Conservation (phyloP, 2,888 invertebrate genomes). For the Drosophila nigritarsus region DNA sequence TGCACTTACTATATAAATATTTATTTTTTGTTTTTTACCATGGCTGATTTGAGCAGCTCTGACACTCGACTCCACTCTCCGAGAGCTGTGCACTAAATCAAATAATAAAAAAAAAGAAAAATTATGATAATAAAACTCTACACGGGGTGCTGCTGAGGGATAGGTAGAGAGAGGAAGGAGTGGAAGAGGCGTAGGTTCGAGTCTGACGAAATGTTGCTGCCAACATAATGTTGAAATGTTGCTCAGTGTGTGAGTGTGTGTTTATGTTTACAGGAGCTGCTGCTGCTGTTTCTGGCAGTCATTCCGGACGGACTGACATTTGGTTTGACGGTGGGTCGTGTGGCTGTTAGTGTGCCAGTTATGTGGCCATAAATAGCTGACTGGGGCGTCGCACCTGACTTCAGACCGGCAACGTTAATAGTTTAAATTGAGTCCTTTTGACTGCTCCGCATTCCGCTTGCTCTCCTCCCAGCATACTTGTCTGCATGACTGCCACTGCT, state of each 20-base stretch:
- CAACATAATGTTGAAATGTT: constrained; percentile 30
- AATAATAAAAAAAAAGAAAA: constrained; percentile 26
- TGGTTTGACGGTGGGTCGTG: constrained; percentile 17
- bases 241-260: constrained; percentile 15
- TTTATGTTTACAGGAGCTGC: constrained; percentile 39
- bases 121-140: constrained; percentile 18
- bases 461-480: neutral
- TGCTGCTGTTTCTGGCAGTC: constrained; percentile 38
- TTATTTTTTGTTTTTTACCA: constrained; percentile 33
- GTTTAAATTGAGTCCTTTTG: constrained; percentile 71
- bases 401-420: constrained; percentile 57
- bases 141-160: neutral
- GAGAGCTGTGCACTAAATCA: constrained; percentile 11
- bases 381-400: constrained; percentile 12
- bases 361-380: constrained; percentile 73
- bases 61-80: constrained; percentile 78
- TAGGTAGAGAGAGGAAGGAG: neutral
- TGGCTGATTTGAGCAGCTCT: constrained; percentile 71
- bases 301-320: constrained; percentile 71
- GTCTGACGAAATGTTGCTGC: constrained; percentile 29
- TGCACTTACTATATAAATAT: neutral
- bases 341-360: constrained; percentile 69
- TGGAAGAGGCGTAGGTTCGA: neutral
- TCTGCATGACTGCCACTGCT: constrained; percentile 11
- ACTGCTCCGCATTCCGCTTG: constrained; percentile 23